These are phyloP conservation scores for Pandion haliaetus DNA, from an alignment of 2,113 vertebrate species.

Conservation along the genomic window DNA sequence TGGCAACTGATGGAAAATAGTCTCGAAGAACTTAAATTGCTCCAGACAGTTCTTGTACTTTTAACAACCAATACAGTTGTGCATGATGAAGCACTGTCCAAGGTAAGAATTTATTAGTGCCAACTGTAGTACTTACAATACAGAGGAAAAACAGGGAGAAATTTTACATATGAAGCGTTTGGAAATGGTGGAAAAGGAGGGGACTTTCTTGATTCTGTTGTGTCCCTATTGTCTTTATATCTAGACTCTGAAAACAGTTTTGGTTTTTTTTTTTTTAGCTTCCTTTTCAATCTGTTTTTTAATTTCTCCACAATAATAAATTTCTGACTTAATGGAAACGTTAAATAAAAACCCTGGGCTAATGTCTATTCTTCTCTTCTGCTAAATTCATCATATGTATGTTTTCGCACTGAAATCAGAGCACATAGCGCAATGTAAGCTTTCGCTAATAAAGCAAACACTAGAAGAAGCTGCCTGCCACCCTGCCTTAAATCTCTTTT, in stretches of 20 bases:
- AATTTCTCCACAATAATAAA: background rate
- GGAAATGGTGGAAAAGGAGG: background rate
- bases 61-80: slow-evolving; percentile 97
- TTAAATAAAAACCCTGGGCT: background rate
- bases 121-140: background rate
- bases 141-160: background rate
- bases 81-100: slow-evolving; percentile 94
- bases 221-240: background rate
- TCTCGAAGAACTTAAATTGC: slow-evolving; percentile 95
- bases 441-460: background rate
- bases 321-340: background rate
- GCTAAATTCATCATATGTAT: background rate
- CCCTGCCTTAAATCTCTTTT: background rate
- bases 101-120: slow-evolving; percentile 78
- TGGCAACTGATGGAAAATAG: slow-evolving; percentile 99
- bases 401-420: background rate
- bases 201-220: background rate
- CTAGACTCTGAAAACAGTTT: background rate
- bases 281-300: background rate
- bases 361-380: background rate
- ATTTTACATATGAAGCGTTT: background rate
- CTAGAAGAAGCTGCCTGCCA: background rate
- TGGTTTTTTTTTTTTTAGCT: background rate
- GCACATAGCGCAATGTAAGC: background rate
- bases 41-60: slow-evolving; percentile 97